A percentile compares a stretch with the other conserved stretches of the same genome.
Conservation (phyloP, 2,797 vertebrate species). For the Gobionotothen gibberifrons region DNA sequence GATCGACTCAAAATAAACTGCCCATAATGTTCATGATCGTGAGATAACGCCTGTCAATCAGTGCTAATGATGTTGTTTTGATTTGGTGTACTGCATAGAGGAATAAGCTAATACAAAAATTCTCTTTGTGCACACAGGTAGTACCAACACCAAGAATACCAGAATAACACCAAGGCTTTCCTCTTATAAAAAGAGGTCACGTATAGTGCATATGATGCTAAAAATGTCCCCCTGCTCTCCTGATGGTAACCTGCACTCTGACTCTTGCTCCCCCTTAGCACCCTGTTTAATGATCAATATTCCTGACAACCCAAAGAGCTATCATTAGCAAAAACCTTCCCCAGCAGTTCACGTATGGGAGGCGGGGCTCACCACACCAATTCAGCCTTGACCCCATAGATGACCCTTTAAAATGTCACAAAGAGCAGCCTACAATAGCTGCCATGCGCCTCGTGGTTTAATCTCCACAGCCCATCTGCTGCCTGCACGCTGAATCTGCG, state of each 20-base stretch:
- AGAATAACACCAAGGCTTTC: background rate
- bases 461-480: conserved; percentile 93
- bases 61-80: background rate
- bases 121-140: background rate
- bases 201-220: background rate
- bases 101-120: background rate
- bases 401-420: conserved; percentile 88
- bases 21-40: background rate
- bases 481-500: conserved; percentile 70
- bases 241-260: background rate
- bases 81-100: background rate
- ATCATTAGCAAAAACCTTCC: conserved; percentile 59
- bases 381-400: conserved; percentile 73
- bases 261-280: conserved; percentile 15
- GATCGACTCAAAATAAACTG: background rate
- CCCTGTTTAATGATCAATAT: conserved; percentile 41
- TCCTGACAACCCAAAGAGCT: conserved; percentile 42
- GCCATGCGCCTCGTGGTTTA: conserved; percentile 90
- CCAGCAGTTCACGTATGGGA: conserved; percentile 32
- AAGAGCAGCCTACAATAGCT: conserved; percentile 85
- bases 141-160: too few relatives aligned
- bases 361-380: conserved; percentile 35
- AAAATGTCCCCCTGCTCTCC: background rate
- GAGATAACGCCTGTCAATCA: background rate
- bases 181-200: background rate